Evolutionary conservation across 2,113 vertebrate species (phyloP), one percentile per base, ranked within the genome.

Genomic region (Apaloderma vittatum): DNA sequence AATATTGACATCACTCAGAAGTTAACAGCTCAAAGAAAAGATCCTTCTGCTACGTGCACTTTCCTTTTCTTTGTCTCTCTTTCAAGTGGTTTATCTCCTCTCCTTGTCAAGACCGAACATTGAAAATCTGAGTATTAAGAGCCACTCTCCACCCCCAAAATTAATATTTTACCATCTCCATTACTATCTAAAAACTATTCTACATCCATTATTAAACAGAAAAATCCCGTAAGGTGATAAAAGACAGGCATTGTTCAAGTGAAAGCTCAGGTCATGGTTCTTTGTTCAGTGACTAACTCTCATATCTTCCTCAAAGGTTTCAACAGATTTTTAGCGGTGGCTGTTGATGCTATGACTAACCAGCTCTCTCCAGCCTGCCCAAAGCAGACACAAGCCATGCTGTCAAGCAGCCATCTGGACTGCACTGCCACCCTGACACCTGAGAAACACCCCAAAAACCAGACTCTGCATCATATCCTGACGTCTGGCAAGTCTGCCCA

Each of bases 401-500:
- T 81, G 73, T 82, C 61, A 65, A n/a, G 51, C 48, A 92, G 67
- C 79, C 76, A 63, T 77, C 57, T 76, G 84, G 65, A 49, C 45
- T n/a, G 66, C 24, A 18, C 49, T 82, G 34, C 46, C 49, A 61
- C 70, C 34, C 74, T 75, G 73, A 68, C 58, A 91, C 74, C 84
- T 85, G 59, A 95, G 78, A 86, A 88, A 86, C 54, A 32, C 71
- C 80, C 73, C 77, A 46, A 91, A 90, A 91, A 54, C 34, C 74
- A 85, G 57, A n/a, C 62, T 91, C 17, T 72, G 66, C 78, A 72
- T 75, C 43, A 3, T 24, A 75, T 65, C 74, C 89, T 3, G 0
- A 37, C n/a, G 95, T 67, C 84, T 95, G 80, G 70, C 87, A 89
- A 87, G 66, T 65, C 65, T 87, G 84, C 66, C 73, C 74, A 76